Evolutionary conservation across 2,888 invertebrate genomes (phyloP), one percentile per base, ranked within the genome.

Genomic region (Thymelicus lineola): DNA sequence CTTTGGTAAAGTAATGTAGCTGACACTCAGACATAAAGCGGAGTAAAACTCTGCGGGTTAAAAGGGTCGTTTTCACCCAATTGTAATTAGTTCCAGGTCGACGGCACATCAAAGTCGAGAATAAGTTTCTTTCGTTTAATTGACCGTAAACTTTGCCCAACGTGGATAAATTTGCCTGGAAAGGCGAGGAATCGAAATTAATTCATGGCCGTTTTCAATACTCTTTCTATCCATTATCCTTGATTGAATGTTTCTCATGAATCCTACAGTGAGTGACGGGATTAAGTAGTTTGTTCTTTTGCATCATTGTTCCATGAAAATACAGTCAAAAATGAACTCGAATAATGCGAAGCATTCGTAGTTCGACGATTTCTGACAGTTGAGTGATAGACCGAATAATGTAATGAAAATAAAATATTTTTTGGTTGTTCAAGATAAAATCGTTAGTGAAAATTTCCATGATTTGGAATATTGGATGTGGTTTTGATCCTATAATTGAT

Each of bases 71-170:
- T 89, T 78, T 83, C 87, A 84, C 84, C 86, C 85, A 84, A 89
- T 88, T 88, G 84, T 90, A 89, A 90, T 89, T 90, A 89, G 86
- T 88, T 88, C 84, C 85, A 87, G 87, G 87, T 86, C 86, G 83
- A 77, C 80, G 83, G 84, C 84, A 87, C 86, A 88, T 89, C 88
- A 88, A 88, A 89, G 84, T 87, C 84, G 77, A 82, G 79, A 82
- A 81, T 84, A 85, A 88, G 84, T 89, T 80, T 86, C 87, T 86
- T 86, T 87, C 84, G 82, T 87, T 89, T 86, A 90, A 89, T 90
- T 89, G 88, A 85, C 86, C 88, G 86, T 87, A 84, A 88, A 89
- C 82, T 86, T 76, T 77, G 81, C 75, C 74, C 72, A 79, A 80
- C 79, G 79, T 73, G 78, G 83, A 84, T 85, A 84, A 80, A 80